These are phyloP conservation scores for Melinaea marsaeus DNA, from an alignment of 2,888 invertebrate genomes.

Conservation along the genomic window DNA sequence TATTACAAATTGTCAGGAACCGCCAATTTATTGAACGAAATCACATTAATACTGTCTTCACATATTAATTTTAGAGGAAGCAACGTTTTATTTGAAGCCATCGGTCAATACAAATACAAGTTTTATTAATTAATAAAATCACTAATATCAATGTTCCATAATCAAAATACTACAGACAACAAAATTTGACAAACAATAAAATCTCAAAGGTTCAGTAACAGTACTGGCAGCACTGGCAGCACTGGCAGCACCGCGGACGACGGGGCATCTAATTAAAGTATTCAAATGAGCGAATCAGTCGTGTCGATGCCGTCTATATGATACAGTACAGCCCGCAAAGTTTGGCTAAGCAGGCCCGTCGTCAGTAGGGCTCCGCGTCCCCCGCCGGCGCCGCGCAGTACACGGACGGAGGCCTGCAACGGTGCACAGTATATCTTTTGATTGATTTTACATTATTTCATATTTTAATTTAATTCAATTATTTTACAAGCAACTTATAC, in stretches of 20 bases:
- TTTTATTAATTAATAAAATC: background rate
- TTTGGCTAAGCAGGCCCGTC: constrained; percentile 52
- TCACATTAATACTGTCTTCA: constrained; percentile 4
- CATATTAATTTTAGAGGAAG: background rate
- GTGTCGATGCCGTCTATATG: constrained; percentile 29
- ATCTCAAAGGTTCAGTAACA: constrained; percentile 27
- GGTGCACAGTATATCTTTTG: background rate
- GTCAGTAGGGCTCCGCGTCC: constrained; percentile 69
- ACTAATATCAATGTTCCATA: background rate
- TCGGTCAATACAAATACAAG: background rate
- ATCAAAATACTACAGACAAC: background rate
- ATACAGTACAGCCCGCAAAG: constrained; percentile 39
- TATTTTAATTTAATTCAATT: constrained; percentile 1
- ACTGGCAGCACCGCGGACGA: constrained; percentile 20
- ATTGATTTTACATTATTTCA: background rate
- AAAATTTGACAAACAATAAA: constrained; percentile 8
- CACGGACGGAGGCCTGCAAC: constrained; percentile 67
- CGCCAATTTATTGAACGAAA: constrained; percentile 1
- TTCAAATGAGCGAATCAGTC: constrained; percentile 50
- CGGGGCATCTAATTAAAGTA: constrained; percentile 7
- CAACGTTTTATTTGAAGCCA: background rate
- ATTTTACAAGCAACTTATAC: background rate
- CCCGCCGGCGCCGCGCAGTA: constrained; percentile 66
- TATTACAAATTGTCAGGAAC: constrained; percentile 2
- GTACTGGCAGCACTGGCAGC: constrained; percentile 25